These are phyloP conservation scores for Drosophila mauritiana DNA, from an alignment of 1,140 invertebrate species.

Conservation along the genomic window DNA sequence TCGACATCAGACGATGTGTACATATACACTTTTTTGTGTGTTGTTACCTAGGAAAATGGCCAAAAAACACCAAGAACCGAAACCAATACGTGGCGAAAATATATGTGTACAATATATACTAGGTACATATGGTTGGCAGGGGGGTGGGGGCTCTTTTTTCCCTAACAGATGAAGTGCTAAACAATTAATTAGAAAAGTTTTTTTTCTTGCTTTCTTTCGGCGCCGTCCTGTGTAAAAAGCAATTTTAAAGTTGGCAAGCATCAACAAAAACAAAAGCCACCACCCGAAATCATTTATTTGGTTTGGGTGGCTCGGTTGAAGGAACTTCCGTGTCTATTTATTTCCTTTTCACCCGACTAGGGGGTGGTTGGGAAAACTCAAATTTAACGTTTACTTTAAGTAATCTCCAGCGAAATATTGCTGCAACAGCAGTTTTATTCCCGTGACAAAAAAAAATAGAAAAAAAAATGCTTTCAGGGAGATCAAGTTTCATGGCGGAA, in stretches of 20 bases:
- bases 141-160: not conserved
- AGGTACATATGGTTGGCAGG: not conserved
- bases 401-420: constrained; percentile 10
- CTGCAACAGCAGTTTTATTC: not conserved
- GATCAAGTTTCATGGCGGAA: constrained; percentile 2
- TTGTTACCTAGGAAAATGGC: constrained; percentile 8
- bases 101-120: too few relatives aligned
- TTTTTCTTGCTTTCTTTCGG: constrained; percentile 31
- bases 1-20: constrained; percentile 1
- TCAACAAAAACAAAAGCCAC: constrained; percentile 35
- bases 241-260: constrained; percentile 65
- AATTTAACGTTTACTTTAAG: constrained; percentile 14
- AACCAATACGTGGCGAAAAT: not conserved
- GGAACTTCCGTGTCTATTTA: constrained; percentile 10
- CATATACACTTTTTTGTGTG: not conserved
- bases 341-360: too few relatives aligned
- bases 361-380: constrained; percentile 21
- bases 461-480: constrained; percentile 1
- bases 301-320: constrained; percentile 25
- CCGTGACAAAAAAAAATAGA: not conserved
- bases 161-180: constrained; percentile 63
- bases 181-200: constrained; percentile 76
- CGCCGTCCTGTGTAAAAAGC: constrained; percentile 33
- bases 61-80: not conserved
- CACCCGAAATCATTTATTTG: constrained; percentile 23